phyloP scores from a whole-genome alignment of 2,797 vertebrate species.

The Sciurus vulgaris region DNA sequence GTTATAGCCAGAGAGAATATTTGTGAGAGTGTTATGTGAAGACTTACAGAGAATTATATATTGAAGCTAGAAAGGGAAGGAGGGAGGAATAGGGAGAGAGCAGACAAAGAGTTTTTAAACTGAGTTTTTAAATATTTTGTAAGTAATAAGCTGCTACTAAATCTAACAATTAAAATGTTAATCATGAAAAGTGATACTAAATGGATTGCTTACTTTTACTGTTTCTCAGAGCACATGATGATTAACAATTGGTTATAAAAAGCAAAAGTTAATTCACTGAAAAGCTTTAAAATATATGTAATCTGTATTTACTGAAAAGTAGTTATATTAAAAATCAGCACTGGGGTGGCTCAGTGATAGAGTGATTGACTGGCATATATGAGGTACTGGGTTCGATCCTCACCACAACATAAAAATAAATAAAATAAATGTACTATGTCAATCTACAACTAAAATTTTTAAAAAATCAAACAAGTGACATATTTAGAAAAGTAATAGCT shows the following conservation, averaged over 20 bases:
- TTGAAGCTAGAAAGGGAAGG: not conserved
- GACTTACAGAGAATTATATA: not conserved
- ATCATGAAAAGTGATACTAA: not conserved
- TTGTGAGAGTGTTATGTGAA: not conserved
- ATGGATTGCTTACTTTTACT: not conserved
- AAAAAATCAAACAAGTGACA: not conserved
- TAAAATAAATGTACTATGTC: too few species aligned
- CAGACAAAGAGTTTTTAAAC: too few species aligned
- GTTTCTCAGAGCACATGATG: not conserved
- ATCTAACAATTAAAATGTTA: slow-evolving; percentile 1
- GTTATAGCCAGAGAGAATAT: not conserved
- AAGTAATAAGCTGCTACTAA: not conserved
- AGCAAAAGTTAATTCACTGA: not conserved
- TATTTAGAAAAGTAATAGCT: not conserved
- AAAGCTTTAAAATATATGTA: not conserved
- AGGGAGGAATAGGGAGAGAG: too few species aligned
- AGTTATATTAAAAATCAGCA: not conserved
- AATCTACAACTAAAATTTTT: not conserved
- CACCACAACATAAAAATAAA: too few species aligned
- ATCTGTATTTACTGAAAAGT: slow-evolving; percentile 15
- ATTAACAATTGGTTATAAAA: slow-evolving; percentile 6
- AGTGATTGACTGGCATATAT: too few species aligned
- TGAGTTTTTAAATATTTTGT: not conserved
- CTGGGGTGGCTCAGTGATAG: too few species aligned
- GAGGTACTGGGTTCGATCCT: too few species aligned